phyloP scores from a whole-genome alignment of 2,888 invertebrate species.

The Spialia ferax region DNA sequence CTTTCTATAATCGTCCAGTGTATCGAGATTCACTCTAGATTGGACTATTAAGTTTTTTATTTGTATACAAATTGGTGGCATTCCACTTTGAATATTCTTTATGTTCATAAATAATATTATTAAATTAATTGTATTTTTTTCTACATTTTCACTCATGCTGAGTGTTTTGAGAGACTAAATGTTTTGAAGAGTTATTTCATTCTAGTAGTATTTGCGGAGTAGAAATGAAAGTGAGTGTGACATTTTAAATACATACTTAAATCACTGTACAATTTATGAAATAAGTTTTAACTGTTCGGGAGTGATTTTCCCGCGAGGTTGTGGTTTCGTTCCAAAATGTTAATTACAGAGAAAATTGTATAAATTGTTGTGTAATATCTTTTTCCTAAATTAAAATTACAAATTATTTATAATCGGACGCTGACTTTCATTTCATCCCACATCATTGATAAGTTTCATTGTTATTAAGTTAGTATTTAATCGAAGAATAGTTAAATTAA shows the following conservation, averaged over 20 bases:
- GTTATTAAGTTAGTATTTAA: constrained; percentile 18
- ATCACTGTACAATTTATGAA: background rate
- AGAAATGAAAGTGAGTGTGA: constrained; percentile 25
- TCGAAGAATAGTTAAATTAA: constrained; percentile 11
- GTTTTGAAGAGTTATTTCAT: background rate
- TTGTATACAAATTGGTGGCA: constrained; percentile 14
- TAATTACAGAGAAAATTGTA: background rate
- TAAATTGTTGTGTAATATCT: background rate
- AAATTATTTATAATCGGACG: background rate
- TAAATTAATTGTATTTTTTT: background rate
- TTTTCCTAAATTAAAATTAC: background rate
- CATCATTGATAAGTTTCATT: background rate
- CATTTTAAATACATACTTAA: background rate
- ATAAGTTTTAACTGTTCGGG: background rate
- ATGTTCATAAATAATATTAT: too few species aligned
- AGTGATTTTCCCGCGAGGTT: background rate
- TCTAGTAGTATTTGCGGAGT: background rate
- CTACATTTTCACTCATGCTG: background rate
- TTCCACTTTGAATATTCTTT: constrained; percentile 15
- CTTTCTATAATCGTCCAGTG: background rate
- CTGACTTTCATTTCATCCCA: constrained; percentile 19
- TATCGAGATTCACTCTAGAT: background rate
- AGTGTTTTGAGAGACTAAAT: background rate
- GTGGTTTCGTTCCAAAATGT: constrained; percentile 6
- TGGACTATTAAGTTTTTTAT: too few species aligned